Evolutionary conservation across 2,113 vertebrate genomes (phyloP).

Genomic region (Melospiza georgiana): DNA sequence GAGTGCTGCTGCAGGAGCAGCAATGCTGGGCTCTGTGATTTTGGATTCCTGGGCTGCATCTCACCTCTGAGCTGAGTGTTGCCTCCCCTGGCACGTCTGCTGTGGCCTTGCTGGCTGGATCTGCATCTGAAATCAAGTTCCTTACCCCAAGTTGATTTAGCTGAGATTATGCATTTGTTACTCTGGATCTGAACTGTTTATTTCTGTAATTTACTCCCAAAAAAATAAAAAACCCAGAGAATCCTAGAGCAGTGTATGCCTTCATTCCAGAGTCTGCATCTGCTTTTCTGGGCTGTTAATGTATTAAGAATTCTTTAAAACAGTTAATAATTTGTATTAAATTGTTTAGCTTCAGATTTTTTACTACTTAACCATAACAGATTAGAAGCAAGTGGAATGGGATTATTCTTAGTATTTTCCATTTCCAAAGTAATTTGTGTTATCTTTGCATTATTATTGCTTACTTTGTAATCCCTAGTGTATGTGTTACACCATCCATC

Average conservation of each 20-base stretch:
- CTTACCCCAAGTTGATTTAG: background rate
- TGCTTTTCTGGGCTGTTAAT: background rate
- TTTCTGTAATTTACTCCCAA: background rate
- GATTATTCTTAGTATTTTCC: background rate
- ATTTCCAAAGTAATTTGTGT: background rate
- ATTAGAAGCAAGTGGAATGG: background rate
- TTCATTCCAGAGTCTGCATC: background rate
- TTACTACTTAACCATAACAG: background rate
- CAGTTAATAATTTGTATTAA: background rate
- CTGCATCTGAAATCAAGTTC: background rate
- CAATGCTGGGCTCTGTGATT: background rate
- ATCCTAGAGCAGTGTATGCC: background rate
- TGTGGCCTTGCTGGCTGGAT: background rate
- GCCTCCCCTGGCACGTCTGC: background rate
- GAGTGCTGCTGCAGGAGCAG: background rate
- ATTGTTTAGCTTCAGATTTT: background rate
- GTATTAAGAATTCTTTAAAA: background rate
- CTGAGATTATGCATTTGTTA: background rate
- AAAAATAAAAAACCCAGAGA: background rate
- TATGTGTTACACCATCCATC: background rate
- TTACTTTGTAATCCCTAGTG: background rate
- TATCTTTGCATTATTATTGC: background rate
- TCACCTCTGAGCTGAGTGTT: background rate
- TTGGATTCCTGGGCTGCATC: background rate
- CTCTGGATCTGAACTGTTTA: background rate